Evolutionary conservation across 2,888 invertebrate species (phyloP), one percentile per base, ranked within the genome.

Genomic region (Calliphora vomitoria): DNA sequence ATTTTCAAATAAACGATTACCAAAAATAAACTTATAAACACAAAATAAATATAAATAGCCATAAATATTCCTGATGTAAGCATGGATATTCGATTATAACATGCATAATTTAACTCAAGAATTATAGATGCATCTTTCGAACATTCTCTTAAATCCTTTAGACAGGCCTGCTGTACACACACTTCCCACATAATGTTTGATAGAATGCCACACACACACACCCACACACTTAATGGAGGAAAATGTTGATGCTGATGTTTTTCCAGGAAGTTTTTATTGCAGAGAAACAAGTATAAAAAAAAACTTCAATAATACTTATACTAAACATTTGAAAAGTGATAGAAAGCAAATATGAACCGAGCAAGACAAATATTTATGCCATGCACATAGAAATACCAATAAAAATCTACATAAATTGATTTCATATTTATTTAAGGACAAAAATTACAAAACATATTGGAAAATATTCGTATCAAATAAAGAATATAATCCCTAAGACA

Each of bases 321-420:
- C 2, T 11, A 4, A n/a, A 64, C 8, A 58, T 74, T 58, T 74
- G 20, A 58, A 47, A 47, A 68, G 31, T 47, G 44, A 50, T 44
- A 74, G 69, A 64, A 82, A 58, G 35, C 58, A 68, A 68, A 82
- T 82, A 18, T 38, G 47, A 71, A 44, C 44, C 20, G 35, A 47
- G 50, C 79, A 69, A 47, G 11, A 68, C 87, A 84, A 69, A 86
- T 55, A 55, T 50, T 13, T 66, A 64, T 47, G 60, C 38, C 58
- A 20, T 13, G 18, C 15, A 58, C 11, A 72, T 10, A 15, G 35
- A 81, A 35, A 47, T 58, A 15, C 2, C 47, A 66, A 58, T 3
- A 35, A 66, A 72, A 74, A 82, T 66, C 58, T 74, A 20, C 74
- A 82, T 75, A 58, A 82, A 82, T 74, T 74, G 74, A 82, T 82